These are phyloP conservation scores for Hoplostethus mediterraneus DNA, from an alignment of 2,797 vertebrate species.

Conservation along the genomic window DNA sequence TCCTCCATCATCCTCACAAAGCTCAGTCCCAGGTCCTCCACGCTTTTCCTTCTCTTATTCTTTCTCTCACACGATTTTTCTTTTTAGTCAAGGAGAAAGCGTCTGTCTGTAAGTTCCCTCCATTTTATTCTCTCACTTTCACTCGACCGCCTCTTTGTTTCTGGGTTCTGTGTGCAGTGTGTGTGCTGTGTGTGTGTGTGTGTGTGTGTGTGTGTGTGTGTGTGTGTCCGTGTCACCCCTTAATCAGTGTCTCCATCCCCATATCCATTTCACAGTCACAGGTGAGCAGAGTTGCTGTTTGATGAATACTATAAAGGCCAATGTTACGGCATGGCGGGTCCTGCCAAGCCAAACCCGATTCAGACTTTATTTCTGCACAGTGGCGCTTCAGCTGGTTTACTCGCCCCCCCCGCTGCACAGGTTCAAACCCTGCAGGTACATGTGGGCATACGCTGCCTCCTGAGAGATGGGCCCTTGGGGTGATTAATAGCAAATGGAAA, in stretches of 20 bases:
- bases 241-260: conserved; percentile 18
- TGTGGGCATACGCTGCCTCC: not conserved
- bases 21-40: conserved; percentile 84
- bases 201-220: conserved; percentile 47
- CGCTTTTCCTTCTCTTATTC: conserved; percentile 72
- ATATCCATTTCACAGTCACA: not conserved
- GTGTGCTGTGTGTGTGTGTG: conserved; percentile 42
- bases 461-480: not conserved
- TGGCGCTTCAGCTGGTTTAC: conserved; percentile 7
- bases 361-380: conserved; percentile 1
- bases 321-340: not conserved
- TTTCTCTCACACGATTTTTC: conserved; percentile 55
- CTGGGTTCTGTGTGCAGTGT: conserved; percentile 56
- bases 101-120: conserved; percentile 56
- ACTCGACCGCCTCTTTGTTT: conserved; percentile 34
- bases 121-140: conserved; percentile 41
- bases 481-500: conserved; percentile 21
- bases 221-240: conserved; percentile 37
- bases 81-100: conserved; percentile 34
- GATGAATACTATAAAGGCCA: conserved; percentile 1
- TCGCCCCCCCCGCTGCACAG: not conserved
- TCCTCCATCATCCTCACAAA: conserved; percentile 85
- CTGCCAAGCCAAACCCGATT: not conserved
- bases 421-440: not conserved
- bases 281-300: not conserved